These are phyloP conservation scores for Aythya baeri DNA, from an alignment of 2,113 vertebrate genomes.

Conservation along the genomic window DNA sequence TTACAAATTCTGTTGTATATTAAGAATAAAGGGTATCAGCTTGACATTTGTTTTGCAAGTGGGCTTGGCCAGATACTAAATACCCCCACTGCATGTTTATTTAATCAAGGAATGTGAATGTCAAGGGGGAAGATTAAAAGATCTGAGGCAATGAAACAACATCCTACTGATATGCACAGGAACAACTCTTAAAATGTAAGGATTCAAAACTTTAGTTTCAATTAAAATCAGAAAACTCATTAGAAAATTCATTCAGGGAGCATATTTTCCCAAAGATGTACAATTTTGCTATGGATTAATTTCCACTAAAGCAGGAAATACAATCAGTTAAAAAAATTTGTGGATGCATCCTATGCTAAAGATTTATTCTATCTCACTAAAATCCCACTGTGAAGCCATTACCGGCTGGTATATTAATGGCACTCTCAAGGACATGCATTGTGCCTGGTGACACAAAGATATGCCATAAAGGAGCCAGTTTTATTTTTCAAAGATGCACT, in stretches of 20 bases:
- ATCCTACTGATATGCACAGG: neutral
- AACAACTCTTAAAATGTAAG: neutral
- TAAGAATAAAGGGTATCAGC: neutral
- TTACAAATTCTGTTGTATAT: neutral
- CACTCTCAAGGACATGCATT: neutral
- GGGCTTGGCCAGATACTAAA: neutral
- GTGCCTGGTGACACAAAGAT: neutral
- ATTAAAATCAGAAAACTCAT: constrained; percentile 9
- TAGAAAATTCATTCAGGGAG: neutral
- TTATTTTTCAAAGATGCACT: neutral
- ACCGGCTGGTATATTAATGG: neutral
- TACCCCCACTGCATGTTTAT: neutral
- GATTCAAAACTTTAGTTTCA: neutral
- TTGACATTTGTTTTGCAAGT: neutral
- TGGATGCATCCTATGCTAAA: neutral
- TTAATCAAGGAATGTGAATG: constrained; percentile 12
- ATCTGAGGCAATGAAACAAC: neutral
- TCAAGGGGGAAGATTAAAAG: neutral
- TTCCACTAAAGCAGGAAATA: neutral
- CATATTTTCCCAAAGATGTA: neutral
- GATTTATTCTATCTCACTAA: neutral
- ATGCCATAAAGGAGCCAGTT: neutral
- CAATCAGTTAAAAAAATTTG: neutral
- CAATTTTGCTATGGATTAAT: neutral
- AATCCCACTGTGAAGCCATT: neutral